These are phyloP conservation scores for Phyto melanocephala DNA, from an alignment of 2,888 invertebrate species.

Conservation along the genomic window DNA sequence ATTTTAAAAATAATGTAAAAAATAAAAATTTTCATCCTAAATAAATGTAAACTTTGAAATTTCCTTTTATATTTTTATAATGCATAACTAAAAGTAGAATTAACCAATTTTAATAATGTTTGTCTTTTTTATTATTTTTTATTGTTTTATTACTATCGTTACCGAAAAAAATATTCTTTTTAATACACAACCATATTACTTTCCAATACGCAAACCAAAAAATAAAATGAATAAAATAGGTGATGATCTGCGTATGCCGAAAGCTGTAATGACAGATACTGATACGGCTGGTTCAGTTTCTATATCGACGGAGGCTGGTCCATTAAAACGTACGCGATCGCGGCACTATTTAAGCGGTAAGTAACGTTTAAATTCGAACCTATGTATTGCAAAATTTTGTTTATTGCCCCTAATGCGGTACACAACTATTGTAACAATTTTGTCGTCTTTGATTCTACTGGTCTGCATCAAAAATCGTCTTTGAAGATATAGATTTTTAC, in stretches of 20 bases:
- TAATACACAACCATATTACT: too few relatives aligned
- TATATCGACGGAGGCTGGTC: slow-evolving; percentile 71
- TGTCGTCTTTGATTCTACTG: too few relatives aligned
- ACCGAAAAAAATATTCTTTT: too few relatives aligned
- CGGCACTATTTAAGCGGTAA: slow-evolving; percentile 79
- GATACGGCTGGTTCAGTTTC: slow-evolving; percentile 74
- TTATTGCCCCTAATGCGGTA: too few relatives aligned
- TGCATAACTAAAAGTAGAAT: not conserved
- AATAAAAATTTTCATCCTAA: too few relatives aligned
- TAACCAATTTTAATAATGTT: slow-evolving; percentile 2
- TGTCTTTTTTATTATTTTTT: not conserved
- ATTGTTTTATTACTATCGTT: slow-evolving; percentile 16
- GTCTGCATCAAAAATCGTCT: too few relatives aligned
- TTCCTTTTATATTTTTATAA: not conserved
- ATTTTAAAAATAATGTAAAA: too few relatives aligned
- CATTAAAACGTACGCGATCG: slow-evolving; percentile 75
- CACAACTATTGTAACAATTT: too few relatives aligned
- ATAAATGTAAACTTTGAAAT: slow-evolving; percentile 20
- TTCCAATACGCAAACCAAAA: too few relatives aligned
- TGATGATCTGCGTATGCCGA: slow-evolving; percentile 77
- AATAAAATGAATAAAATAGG: slow-evolving; percentile 65
- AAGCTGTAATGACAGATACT: slow-evolving; percentile 75
- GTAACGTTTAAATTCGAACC: slow-evolving; percentile 58
- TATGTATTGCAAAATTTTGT: not conserved
- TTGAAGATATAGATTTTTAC: too few relatives aligned